Evolutionary conservation across 2,888 invertebrate genomes (phyloP).

Genomic region (Eucriotettix oculatus): DNA sequence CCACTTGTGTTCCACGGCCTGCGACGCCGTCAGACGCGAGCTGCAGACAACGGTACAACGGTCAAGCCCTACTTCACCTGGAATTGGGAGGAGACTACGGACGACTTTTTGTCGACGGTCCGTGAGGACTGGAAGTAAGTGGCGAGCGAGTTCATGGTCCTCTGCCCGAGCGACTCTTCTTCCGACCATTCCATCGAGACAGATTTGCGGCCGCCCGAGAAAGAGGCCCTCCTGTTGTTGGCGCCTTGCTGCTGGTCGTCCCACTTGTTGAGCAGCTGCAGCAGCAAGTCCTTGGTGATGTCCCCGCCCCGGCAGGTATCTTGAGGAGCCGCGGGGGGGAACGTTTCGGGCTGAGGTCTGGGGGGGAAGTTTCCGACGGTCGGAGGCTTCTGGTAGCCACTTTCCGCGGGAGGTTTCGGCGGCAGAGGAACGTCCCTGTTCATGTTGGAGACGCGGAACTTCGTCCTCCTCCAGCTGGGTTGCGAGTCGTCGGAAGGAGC

Average conservation of each 20-base stretch:
- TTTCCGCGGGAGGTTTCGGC: neutral
- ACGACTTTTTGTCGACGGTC: slow-evolving; percentile 23
- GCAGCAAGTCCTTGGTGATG: slow-evolving; percentile 36
- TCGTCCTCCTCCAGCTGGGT: slow-evolving; percentile 24
- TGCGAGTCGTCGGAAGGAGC: neutral
- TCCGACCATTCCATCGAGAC: slow-evolving; percentile 62
- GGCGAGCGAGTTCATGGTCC: slow-evolving; percentile 64
- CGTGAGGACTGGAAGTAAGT: slow-evolving; percentile 51
- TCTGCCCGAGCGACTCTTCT: slow-evolving; percentile 53
- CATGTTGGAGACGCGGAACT: slow-evolving; percentile 47
- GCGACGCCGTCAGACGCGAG: slow-evolving; percentile 49
- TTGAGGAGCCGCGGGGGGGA: no score
- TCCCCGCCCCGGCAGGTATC: no score
- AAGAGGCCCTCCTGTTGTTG: slow-evolving; percentile 24
- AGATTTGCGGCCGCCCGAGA: slow-evolving; percentile 38
- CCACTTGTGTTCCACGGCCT: slow-evolving; percentile 67
- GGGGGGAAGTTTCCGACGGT: no score
- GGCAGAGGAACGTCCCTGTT: slow-evolving; percentile 53
- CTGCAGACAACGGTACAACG: slow-evolving; percentile 32
- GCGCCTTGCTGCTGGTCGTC: slow-evolving; percentile 33
- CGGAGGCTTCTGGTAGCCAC: neutral
- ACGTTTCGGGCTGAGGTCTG: no score
- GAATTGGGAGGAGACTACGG: slow-evolving; percentile 29
- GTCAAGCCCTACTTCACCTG: neutral
- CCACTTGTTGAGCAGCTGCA: slow-evolving; percentile 62